Percentiles rank a stretch among this genome's conserved stretches.
Conservation (phyloP, 2,888 invertebrate genomes). For the Asteroscopus sphinx region DNA sequence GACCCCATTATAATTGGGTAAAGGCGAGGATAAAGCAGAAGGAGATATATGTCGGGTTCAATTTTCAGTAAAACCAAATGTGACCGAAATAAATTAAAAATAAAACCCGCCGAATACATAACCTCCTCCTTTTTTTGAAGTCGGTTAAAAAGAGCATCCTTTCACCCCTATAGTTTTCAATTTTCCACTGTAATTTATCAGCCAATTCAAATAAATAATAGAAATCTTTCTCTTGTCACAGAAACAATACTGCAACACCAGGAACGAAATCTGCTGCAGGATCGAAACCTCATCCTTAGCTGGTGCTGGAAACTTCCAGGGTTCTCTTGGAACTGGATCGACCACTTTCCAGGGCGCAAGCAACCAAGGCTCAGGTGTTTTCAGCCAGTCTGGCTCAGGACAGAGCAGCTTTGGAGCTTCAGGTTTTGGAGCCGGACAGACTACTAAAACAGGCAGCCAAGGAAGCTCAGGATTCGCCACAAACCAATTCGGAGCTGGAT, state of each 20-base stretch:
- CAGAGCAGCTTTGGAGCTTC: constrained; percentile 45
- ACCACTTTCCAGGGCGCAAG: constrained; percentile 69
- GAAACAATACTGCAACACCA: constrained; percentile 85
- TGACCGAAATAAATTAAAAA: too few species aligned
- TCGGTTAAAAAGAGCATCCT: too few species aligned
- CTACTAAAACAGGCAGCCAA: constrained; percentile 26
- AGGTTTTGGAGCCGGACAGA: constrained; percentile 29
- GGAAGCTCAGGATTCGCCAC: constrained; percentile 33
- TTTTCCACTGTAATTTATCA: too few species aligned
- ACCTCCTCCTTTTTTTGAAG: too few species aligned
- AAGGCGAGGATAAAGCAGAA: too few species aligned
- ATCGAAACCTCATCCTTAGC: constrained; percentile 72
- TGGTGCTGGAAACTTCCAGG: constrained; percentile 69
- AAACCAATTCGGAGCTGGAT: constrained; percentile 36
- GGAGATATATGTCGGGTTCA: too few species aligned
- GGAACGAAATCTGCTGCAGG: constrained; percentile 86
- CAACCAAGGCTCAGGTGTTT: constrained; percentile 69
- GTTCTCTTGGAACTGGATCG: constrained; percentile 72
- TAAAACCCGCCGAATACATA: too few species aligned
- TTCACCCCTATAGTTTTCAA: constrained; percentile 4
- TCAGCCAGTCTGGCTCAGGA: constrained; percentile 59
- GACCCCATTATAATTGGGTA: too few species aligned
- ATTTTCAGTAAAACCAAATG: too few species aligned
- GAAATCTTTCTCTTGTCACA: constrained; percentile 71
- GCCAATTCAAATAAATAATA: too few species aligned